Evolutionary conservation across 37 sponge, comb jelly and placozoan genomes (phyloP).

Genomic region (Eunapius fragilis): DNA sequence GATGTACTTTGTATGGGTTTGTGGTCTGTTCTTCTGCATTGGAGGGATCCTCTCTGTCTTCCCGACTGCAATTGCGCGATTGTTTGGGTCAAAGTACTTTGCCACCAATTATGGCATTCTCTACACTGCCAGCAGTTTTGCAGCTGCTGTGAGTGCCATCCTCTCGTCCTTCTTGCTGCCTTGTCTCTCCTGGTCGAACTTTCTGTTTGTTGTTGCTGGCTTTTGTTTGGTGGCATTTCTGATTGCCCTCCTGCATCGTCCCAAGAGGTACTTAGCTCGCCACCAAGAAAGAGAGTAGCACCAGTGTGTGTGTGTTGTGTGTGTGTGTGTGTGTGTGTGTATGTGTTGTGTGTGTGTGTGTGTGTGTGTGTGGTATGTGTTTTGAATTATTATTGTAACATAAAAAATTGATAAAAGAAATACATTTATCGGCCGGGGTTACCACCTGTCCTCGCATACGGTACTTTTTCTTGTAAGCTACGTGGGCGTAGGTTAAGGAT

Average conservation of each 20-base stretch:
- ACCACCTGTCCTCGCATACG: no score
- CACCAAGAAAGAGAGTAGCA: no score
- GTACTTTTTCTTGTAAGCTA: no score
- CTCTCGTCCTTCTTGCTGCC: constrained; percentile 3
- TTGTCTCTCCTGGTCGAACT: constrained; percentile 19
- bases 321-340: no score
- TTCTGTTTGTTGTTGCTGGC: constrained; percentile 43
- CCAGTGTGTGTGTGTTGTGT: no score
- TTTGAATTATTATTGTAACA: no score
- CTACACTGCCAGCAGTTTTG: constrained; percentile 52
- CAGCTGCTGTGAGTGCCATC: constrained; percentile 38
- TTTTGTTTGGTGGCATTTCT: constrained; percentile 30
- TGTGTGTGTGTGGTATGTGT: no score
- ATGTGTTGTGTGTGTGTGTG: no score
- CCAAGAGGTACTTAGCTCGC: constrained; percentile 49
- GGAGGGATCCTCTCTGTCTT: constrained; percentile 81
- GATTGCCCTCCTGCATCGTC: constrained; percentile 34
- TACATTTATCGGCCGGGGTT: no score
- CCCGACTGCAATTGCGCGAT: constrained; percentile 68
- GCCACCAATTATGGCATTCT: constrained; percentile 81
- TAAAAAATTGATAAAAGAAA: no score
- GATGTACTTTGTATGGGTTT: constrained; percentile 76
- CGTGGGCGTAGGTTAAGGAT: no score
- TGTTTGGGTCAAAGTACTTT: constrained; percentile 73
- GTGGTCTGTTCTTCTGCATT: constrained; percentile 85